Base-by-base conservation (phyloP, 2,113 vertebrate genomes). In the Caranx melampygus region DNA sequence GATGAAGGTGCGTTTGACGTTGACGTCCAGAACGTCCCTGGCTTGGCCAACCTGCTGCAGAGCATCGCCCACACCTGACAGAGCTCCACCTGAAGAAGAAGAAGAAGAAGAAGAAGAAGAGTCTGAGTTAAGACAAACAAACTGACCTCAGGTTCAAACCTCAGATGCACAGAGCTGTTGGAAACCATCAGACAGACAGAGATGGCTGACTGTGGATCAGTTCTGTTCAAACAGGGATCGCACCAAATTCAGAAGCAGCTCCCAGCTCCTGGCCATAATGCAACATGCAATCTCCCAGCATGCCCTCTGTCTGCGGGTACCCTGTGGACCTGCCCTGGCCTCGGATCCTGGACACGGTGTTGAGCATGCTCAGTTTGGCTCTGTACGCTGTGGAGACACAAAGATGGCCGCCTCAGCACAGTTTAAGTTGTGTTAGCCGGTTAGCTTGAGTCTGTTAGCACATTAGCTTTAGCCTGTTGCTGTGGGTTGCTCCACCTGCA, bases 271-370 rank as follows among this genome's bases (percentile, higher is more conserved):
- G 93, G 63, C 97, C 96, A 14, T 96, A 96, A 62, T 92, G 94
- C 16, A 95, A 83, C 97, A 99, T 98, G 47, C 94, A 96, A 44
- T 97, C 96, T 63, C 97, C 97, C 82, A 99, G 95, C 60, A 97
- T 86, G 71, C 96, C 95, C 88, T 98, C 97, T 2, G 97, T 95
- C 91, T 98, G 97, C 0, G 96, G 97, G 87, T 98, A 98, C 1
- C 95, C 96, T 1, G 94, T 93, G 33, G 93, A 82, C 92, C 94
- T 96, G 72, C 93, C 95, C 91, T 97, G 96, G 3, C 97, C 97
- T 81, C 96, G 94, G 54, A 98, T 95, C 94, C 96, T 97, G 80
- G 96, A 98, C 93, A 99, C 82, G 1, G 95, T 96, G 89, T 94
- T 96, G 89, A 97, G 92, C 96, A 99, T 95, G 73, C 95, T 96